These are phyloP conservation scores for Pocota personata DNA, from an alignment of 2,888 invertebrate genomes.

Conservation along the genomic window DNA sequence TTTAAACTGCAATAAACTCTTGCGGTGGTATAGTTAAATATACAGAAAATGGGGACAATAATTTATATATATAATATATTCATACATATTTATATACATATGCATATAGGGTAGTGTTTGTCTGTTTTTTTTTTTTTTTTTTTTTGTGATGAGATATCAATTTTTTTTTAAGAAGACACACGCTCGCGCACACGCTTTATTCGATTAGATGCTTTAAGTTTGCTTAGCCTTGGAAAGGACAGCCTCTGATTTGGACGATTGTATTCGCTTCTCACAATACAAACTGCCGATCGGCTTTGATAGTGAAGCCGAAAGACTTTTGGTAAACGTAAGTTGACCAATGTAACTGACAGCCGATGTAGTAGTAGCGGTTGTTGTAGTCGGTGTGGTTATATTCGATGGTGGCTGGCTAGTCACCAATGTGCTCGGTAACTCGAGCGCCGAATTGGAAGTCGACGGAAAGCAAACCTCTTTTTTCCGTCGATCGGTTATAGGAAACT, in stretches of 20 bases:
- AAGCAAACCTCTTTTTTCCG: slow-evolving; percentile 69
- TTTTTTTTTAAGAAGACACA: slow-evolving; percentile 16
- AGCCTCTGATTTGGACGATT: slow-evolving; percentile 82
- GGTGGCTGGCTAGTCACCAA: slow-evolving; percentile 23
- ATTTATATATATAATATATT: slow-evolving; percentile 61
- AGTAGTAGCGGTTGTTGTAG: slow-evolving; percentile 49
- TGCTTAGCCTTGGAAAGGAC: slow-evolving; percentile 75
- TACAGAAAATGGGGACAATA: slow-evolving; percentile 65
- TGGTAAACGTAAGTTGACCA: slow-evolving; percentile 77
- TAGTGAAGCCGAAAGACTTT: slow-evolving; percentile 80
- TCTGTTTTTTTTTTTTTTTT: too few relatives aligned
- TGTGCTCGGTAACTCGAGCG: slow-evolving; percentile 26
- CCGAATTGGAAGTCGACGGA: slow-evolving; percentile 26
- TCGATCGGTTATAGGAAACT: slow-evolving; percentile 84
- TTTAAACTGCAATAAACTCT: slow-evolving; percentile 71
- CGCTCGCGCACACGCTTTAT: slow-evolving; percentile 20
- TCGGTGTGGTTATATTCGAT: slow-evolving; percentile 53
- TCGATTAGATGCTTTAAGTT: slow-evolving; percentile 50
- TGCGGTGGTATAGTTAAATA: slow-evolving; percentile 73
- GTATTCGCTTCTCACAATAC: slow-evolving; percentile 82
- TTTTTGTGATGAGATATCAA: slow-evolving; percentile 47
- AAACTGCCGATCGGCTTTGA: slow-evolving; percentile 81
- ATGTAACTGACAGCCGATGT: slow-evolving; percentile 16
- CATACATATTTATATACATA: slow-evolving; percentile 52
- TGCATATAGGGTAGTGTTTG: slow-evolving; percentile 24